These are phyloP conservation scores for Patiria miniata DNA, from an alignment of 35 echinoderm and acorn worm species.

Conservation along the genomic window DNA sequence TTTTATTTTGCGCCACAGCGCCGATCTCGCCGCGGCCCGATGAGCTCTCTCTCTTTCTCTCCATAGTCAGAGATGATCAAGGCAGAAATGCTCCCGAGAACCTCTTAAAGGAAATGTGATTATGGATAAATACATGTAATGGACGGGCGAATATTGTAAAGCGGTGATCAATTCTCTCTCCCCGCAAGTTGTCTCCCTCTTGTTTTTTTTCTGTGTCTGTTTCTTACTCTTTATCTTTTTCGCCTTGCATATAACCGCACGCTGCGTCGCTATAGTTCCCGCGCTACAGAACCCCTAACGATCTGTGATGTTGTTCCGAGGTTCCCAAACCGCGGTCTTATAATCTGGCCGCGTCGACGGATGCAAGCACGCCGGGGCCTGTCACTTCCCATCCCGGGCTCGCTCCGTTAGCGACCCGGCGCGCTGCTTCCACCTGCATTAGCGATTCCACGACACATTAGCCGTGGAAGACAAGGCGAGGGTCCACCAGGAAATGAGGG, in stretches of 20 bases:
- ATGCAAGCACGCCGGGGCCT: background rate
- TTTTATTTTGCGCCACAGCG: slow-evolving; percentile 9
- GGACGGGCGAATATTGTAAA: slow-evolving; percentile 28
- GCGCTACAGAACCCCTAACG: background rate
- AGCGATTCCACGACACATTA: slow-evolving; percentile 32
- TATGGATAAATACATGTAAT: slow-evolving; percentile 31
- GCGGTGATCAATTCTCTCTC: slow-evolving; percentile 21
- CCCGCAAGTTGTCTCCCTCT: background rate
- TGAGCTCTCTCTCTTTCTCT: too few species aligned
- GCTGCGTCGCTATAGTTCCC: background rate
- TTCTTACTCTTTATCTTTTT: background rate
- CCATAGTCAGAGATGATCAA: too few species aligned
- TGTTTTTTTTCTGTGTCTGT: background rate
- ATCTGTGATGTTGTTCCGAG: slow-evolving; percentile 17
- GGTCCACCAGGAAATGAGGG: slow-evolving; percentile 35
- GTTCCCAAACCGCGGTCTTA: background rate
- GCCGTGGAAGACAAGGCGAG: slow-evolving; percentile 8
- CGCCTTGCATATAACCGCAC: background rate
- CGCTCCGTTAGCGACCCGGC: slow-evolving; percentile 31
- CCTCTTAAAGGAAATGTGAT: background rate
- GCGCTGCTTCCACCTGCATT: slow-evolving; percentile 16
- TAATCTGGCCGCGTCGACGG: background rate
- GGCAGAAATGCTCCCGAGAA: background rate
- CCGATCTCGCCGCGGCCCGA: background rate
- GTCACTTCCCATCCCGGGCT: slow-evolving; percentile 17